These are phyloP conservation scores for Anoncus sp. DNA, from an alignment of 2,888 invertebrate species.

Conservation along the genomic window DNA sequence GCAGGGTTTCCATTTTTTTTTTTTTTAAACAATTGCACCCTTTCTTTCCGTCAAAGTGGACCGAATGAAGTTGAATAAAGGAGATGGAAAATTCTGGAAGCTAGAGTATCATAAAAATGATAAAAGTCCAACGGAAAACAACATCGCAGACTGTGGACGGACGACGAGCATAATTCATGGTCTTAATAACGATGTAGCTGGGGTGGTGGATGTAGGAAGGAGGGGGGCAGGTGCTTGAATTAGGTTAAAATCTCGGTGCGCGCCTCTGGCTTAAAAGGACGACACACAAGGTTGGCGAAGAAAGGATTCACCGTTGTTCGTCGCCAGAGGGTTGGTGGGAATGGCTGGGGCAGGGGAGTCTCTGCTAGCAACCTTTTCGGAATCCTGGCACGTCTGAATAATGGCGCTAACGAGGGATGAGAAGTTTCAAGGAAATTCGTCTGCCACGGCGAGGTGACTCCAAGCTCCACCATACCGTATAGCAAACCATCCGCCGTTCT, in stretches of 20 bases:
- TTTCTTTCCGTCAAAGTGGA: too few species aligned
- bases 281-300: not conserved
- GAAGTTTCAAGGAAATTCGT: slow-evolving; percentile 56
- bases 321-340: too few species aligned
- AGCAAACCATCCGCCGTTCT: not conserved
- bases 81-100: too few species aligned
- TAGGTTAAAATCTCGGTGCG: slow-evolving; percentile 26
- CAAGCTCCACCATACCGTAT: not conserved
- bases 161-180: slow-evolving; percentile 42
- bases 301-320: slow-evolving; percentile 9
- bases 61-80: too few species aligned
- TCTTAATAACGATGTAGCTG: slow-evolving; percentile 43
- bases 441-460: not conserved
- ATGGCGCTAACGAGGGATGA: slow-evolving; percentile 57
- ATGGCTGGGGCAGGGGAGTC: slow-evolving; percentile 3
- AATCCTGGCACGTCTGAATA: slow-evolving; percentile 59
- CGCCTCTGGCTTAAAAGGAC: slow-evolving; percentile 11
- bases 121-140: too few species aligned
- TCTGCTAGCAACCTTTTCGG: slow-evolving; percentile 34
- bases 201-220: too few species aligned
- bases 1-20: too few species aligned
- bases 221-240: not conserved
- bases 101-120: not conserved
- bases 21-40: too few species aligned
- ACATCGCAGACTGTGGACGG: not conserved